Percentiles rank a stretch among this genome's conserved stretches.
These are phyloP conservation scores for Linurgus olivaceus DNA, from an alignment of 2,797 vertebrate genomes.

Conservation along the genomic window DNA sequence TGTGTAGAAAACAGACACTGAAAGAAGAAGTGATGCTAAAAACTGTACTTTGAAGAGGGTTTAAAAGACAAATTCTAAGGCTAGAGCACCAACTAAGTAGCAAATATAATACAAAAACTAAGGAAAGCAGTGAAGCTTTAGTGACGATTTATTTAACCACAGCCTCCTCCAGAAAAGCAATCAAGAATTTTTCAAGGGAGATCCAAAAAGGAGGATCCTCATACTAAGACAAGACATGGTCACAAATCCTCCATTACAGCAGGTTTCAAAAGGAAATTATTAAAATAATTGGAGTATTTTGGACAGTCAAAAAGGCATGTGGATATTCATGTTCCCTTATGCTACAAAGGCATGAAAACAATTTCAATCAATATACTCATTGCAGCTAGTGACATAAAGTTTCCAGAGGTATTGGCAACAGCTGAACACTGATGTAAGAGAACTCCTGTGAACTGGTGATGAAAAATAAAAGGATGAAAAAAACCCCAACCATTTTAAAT, in stretches of 20 bases:
- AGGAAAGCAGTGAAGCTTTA: background rate
- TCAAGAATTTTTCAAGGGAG: background rate
- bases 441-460: background rate
- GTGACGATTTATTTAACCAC: background rate
- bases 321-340: background rate
- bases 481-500: rapidly evolving
- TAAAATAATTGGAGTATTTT: background rate
- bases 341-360: background rate
- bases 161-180: background rate
- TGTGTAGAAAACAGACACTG: background rate
- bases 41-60: background rate
- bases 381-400: background rate
- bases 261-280: background rate
- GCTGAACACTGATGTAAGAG: background rate
- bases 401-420: background rate
- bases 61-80: background rate
- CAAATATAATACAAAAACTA: background rate
- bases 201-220: background rate
- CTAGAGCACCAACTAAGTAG: background rate
- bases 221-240: background rate
- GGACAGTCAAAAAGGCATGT: background rate
- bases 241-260: background rate
- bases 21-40: background rate
- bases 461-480: background rate
- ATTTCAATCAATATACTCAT: background rate